Evolutionary conservation across 2,113 vertebrate species (phyloP), one percentile per base, ranked within the genome.

Genomic region (Psettodes erumei): DNA sequence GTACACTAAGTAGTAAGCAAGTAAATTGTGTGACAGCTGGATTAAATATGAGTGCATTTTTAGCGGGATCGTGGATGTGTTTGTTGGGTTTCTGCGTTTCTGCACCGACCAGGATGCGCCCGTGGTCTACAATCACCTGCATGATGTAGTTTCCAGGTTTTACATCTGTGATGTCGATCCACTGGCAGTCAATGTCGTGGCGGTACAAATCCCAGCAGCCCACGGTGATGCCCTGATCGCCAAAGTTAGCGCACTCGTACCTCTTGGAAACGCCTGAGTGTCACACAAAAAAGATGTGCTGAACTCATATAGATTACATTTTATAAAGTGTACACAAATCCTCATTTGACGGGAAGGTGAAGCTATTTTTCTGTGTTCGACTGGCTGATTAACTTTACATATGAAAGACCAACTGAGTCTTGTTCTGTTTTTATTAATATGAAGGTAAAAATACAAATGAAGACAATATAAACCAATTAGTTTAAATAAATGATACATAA

Each of bases 161-260:
- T 71, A 99, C 92, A 0, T 99, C 98, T 0, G 96, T 97, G 90
- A 99, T 98, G 90, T 99, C 98, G 1, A 99, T 96, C 98, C 98
- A 99, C 79, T 99, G 98, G 77, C 98, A 99, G 93, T 99, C 98
- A 0, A 99, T 99, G 88, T 99, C 98, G 0, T 99, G 98, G 1
- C 98, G 93, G 79, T 99, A 99, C 77, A 97, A 80, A 87, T 99
- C 98, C 97, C 96, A 98, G 92, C 98, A 99, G 67, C 98, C 97
- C 80, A 99, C 98, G 0, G 98, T 99, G 94, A 99, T 98, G 85
- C 98, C 98, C 89, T 99, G 98, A 62, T 99, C 97, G 6, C 98
- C 98, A 3, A 99, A 99, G 93, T 99, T 99, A 70, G 98, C 98
- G 32, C 98, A 99, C 81, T 98, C 98, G 0, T 99, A 99, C 18